Base-by-base conservation (phyloP, 2,888 invertebrate genomes). In the Eudemis profundana region DNA sequence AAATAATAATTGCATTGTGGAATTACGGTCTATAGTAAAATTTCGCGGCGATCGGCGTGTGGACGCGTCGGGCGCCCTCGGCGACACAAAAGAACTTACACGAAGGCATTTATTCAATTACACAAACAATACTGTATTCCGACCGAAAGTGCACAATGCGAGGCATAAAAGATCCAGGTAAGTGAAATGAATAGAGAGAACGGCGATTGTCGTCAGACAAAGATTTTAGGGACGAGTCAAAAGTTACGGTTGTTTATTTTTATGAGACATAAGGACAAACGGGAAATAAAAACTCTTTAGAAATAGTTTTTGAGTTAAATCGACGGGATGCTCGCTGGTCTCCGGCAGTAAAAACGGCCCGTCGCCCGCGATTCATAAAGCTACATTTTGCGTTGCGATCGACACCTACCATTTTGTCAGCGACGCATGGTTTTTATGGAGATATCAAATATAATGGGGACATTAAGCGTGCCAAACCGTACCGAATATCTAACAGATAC, bases 81-180 rank as follows among this genome's bases (percentile, higher is more conserved):
- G 61, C 49, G 33, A 42, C 70, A 78, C 78, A 85, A 86, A 82
- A 79, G 81, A 74, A 73, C 72, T 77, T 77, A 80, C 81, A 82
- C 76, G 78, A 82, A 83, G 79, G 84, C 85, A 87, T 89, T 91
- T 90, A 91, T 91, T 91, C 90, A 91, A 92, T 92, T 92, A 92
- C 74, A 78, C 81, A 81, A 83, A 91, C 90, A 91, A 91, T 86
- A 78, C 78, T 77, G 76, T 79, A 82, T 84, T 87, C 83, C 81
- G 82, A 79, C 85, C 87, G 85, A 81, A 90, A 89, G 78, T 87
- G 86, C 84, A 90, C 90, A 90, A 89, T 81, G 78, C 70, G 77
- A 69, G 69, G 72, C 69, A 81, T 79, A 82, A 78, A 82, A 73
- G 76, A 74, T 78, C 74, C 90, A 90, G 91, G 90, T 90, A 89